Evolutionary conservation across 2,113 vertebrate species (phyloP).

Genomic region (Ramphastos sulfuratus): DNA sequence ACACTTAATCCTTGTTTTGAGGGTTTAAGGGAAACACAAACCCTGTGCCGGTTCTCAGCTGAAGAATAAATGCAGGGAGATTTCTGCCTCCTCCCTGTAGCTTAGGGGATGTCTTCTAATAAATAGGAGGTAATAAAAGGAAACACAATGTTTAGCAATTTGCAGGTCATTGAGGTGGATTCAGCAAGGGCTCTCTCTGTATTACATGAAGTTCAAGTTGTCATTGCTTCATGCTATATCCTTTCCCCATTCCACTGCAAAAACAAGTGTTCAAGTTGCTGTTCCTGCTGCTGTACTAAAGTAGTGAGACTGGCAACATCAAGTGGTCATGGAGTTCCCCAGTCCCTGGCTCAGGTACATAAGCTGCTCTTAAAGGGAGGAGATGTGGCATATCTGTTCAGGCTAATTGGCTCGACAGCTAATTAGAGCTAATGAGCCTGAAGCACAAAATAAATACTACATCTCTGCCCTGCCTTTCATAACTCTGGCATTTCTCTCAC

Average conservation of each 20-base stretch:
- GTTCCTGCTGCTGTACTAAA: not conserved
- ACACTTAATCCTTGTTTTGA: constrained; percentile 58
- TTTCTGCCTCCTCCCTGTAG: not conserved
- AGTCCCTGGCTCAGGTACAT: not conserved
- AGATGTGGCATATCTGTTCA: not conserved
- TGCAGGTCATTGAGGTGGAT: not conserved
- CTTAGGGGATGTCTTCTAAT: not conserved
- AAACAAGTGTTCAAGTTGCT: not conserved
- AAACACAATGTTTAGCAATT: not conserved
- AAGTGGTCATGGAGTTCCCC: accelerated
- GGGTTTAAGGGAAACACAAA: constrained; percentile 26
- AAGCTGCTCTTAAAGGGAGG: not conserved
- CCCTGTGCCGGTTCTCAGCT: not conserved
- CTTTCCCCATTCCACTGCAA: not conserved
- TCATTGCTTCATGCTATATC: not conserved
- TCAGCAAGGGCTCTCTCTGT: not conserved
- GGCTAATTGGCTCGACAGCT: constrained; percentile 41
- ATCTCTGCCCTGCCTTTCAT: not conserved
- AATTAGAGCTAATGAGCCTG: not conserved
- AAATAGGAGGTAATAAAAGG: not conserved
- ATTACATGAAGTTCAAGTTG: not conserved
- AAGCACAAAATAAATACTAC: constrained; percentile 40
- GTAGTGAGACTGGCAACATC: not conserved
- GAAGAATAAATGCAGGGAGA: not conserved
- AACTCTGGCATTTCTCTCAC: not conserved